Evolutionary conservation across 1,140 invertebrate species (phyloP).

Genomic region (Sinonovacula constricta): DNA sequence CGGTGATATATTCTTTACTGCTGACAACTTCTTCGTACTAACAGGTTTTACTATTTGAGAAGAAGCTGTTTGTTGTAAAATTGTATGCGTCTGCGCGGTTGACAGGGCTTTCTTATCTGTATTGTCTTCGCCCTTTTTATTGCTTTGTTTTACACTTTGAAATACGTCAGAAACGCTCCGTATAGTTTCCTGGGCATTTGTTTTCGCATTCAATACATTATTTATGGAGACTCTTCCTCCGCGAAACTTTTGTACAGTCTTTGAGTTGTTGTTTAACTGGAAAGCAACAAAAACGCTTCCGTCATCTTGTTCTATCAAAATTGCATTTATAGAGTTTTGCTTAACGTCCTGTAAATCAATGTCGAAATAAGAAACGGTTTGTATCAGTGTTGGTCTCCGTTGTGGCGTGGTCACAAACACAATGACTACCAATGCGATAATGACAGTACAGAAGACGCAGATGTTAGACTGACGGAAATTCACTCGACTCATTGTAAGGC

Average conservation of each 20-base stretch:
- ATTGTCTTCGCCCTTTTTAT: neutral
- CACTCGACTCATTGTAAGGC: too few relatives aligned
- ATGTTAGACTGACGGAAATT: too few relatives aligned
- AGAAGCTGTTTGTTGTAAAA: too few relatives aligned
- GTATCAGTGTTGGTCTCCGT: too few relatives aligned
- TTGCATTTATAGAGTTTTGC: constrained; percentile 11
- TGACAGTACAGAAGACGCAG: too few relatives aligned
- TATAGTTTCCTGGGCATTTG: neutral
- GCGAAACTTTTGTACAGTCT: constrained; percentile 11
- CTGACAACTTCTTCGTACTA: neutral
- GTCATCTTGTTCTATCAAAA: constrained; percentile 33
- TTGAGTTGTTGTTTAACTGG: constrained; percentile 6
- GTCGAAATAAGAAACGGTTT: too few relatives aligned
- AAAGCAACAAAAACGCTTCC: constrained; percentile 33
- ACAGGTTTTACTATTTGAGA: neutral
- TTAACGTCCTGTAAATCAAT: constrained; percentile 18
- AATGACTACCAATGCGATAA: too few relatives aligned
- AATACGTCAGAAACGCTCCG: neutral
- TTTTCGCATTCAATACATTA: too few relatives aligned
- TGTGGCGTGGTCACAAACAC: too few relatives aligned
- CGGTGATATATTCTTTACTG: constrained; percentile 16
- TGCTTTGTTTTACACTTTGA: neutral
- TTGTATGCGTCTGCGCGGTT: neutral
- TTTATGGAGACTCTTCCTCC: neutral
- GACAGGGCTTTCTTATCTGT: neutral